A percentile compares a stretch with the other conserved stretches of the same genome.
Evolutionary conservation across 2,888 invertebrate species (phyloP).

Genomic region (Tineola bisselliella): DNA sequence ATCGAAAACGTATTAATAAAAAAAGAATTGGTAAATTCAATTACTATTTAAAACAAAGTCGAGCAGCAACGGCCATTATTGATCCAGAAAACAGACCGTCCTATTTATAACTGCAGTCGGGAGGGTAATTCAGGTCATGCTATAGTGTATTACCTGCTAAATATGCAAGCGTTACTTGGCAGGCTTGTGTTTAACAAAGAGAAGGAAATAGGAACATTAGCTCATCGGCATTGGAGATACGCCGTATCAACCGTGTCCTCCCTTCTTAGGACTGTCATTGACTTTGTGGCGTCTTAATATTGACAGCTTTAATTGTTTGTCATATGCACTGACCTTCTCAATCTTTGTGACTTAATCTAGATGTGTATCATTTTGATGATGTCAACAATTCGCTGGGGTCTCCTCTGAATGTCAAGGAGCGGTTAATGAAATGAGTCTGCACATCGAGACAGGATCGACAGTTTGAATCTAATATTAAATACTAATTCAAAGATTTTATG

Average conservation of each 20-base stretch:
- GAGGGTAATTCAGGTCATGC: background rate
- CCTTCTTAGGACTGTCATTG: background rate
- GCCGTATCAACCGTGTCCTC: slow-evolving; percentile 13
- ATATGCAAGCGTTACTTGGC: background rate
- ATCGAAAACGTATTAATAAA: no score
- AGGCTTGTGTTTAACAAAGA: background rate
- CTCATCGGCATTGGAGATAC: slow-evolving; percentile 9
- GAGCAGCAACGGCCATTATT: background rate
- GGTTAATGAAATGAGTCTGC: no score
- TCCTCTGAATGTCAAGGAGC: no score
- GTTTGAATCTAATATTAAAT: no score
- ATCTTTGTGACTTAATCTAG: no score
- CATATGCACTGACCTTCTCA: no score
- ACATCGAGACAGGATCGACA: no score
- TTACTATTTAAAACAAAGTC: background rate
- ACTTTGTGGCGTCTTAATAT: background rate
- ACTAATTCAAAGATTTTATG: no score
- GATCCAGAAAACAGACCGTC: slow-evolving; percentile 1
- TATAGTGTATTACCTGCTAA: background rate
- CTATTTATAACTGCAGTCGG: slow-evolving; percentile 3
- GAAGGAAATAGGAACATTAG: slow-evolving; percentile 14
- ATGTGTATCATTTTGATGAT: no score
- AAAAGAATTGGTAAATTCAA: background rate
- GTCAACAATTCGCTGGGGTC: no score
- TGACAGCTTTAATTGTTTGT: no score